A percentile compares a stretch with the other conserved stretches of the same genome.
These are phyloP conservation scores for Hippocampus abdominalis DNA, from an alignment of 2,113 vertebrate genomes.

Conservation along the genomic window DNA sequence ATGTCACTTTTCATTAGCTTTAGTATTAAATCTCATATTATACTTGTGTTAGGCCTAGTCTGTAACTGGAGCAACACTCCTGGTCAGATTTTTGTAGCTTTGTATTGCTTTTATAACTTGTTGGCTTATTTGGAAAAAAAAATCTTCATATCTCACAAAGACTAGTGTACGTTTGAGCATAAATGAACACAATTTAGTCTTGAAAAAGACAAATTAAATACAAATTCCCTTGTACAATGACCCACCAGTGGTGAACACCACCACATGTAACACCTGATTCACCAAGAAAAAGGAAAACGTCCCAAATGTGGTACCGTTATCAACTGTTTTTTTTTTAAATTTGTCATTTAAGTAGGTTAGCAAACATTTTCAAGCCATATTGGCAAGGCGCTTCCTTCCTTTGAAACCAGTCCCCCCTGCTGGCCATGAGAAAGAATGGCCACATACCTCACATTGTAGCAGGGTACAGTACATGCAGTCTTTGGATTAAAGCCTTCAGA, in stretches of 20 bases:
- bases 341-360: neutral
- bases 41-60: neutral
- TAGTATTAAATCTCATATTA: neutral
- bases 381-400: neutral
- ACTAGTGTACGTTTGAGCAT: neutral
- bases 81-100: neutral
- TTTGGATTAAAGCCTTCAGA: neutral
- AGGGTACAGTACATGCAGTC: neutral
- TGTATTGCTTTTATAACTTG: neutral
- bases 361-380: neutral
- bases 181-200: too few species aligned
- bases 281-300: neutral
- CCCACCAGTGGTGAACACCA: neutral
- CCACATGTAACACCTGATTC: neutral
- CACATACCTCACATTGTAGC: neutral
- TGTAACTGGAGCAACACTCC: neutral
- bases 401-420: neutral
- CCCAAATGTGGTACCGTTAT: neutral
- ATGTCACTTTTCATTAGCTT: neutral
- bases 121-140: neutral
- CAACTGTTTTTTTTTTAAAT: neutral
- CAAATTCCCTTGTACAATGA: neutral
- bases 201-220: neutral
- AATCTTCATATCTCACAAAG: neutral
- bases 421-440: neutral